Evolutionary conservation across 2,888 invertebrate species (phyloP).

Genomic region (Mactromeris polynyma): DNA sequence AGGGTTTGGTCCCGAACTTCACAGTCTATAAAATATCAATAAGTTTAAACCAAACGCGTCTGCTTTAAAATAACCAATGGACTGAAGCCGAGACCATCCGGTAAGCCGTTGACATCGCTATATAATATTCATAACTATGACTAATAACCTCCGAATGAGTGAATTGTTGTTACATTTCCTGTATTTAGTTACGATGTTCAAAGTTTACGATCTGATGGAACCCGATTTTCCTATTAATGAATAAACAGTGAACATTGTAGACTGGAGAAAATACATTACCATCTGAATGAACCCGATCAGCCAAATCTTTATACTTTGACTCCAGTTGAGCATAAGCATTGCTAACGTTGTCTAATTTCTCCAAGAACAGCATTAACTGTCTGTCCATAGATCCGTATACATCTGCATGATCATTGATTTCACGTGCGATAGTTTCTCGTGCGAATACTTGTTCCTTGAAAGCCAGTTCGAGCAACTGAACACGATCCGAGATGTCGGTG

Average conservation of each 20-base stretch:
- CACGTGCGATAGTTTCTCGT: slow-evolving; percentile 77
- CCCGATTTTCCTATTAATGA: background rate
- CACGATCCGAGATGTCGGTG: slow-evolving; percentile 78
- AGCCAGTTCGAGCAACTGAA: slow-evolving; percentile 80
- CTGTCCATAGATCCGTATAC: slow-evolving; percentile 72
- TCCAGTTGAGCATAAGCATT: slow-evolving; percentile 66
- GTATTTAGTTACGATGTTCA: no score
- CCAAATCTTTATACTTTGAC: slow-evolving; percentile 53
- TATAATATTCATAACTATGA: no score
- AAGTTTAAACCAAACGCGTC: no score
- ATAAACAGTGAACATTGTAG: background rate
- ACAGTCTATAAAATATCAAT: no score
- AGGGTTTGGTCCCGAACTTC: no score
- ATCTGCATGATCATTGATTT: slow-evolving; percentile 80
- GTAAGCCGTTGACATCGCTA: no score
- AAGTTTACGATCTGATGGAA: no score
- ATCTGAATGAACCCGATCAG: slow-evolving; percentile 55
- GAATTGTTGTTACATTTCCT: no score
- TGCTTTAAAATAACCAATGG: no score
- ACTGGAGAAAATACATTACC: no score
- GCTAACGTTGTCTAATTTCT: slow-evolving; percentile 73
- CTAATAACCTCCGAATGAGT: no score
- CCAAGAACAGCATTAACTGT: slow-evolving; percentile 72
- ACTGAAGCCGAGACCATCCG: no score
- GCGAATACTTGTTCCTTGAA: slow-evolving; percentile 82